Percentiles rank a stretch among this genome's conserved stretches.
Evolutionary conservation across 2,797 vertebrate species (phyloP).

Genomic region (Sebastes cheni): DNA sequence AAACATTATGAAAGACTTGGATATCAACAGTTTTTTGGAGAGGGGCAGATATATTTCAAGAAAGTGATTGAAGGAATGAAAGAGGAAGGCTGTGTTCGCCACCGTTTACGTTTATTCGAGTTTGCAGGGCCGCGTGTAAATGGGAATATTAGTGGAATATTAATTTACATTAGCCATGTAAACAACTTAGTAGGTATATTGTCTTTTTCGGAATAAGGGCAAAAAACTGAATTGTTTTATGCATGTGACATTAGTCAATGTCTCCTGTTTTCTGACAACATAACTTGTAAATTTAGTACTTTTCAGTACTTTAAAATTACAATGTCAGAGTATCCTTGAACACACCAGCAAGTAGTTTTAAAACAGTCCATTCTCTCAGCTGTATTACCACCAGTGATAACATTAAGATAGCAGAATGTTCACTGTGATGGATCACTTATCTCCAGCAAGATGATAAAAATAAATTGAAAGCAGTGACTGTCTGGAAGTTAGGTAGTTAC

Average conservation of each 20-base stretch:
- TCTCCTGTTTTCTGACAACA: background rate
- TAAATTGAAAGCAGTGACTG: background rate
- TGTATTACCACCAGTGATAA: background rate
- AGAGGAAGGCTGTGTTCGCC: too few species aligned
- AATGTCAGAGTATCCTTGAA: background rate
- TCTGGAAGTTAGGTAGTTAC: background rate
- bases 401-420: background rate
- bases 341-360: background rate
- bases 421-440: constrained; percentile 1
- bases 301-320: background rate
- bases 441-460: background rate
- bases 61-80: too few species aligned
- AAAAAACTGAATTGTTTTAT: too few species aligned
- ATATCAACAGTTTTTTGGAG: too few species aligned
- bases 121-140: too few species aligned
- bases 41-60: too few species aligned
- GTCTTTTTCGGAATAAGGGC: too few species aligned
- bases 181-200: too few species aligned
- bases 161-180: too few species aligned
- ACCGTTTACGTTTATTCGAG: too few species aligned
- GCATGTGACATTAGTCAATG: background rate
- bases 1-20: too few species aligned
- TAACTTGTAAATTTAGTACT: background rate
- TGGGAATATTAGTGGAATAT: too few species aligned
- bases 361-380: background rate